Evolutionary conservation across 2,797 vertebrate genomes (phyloP).

Genomic region (Ambastaia sidthimunki): DNA sequence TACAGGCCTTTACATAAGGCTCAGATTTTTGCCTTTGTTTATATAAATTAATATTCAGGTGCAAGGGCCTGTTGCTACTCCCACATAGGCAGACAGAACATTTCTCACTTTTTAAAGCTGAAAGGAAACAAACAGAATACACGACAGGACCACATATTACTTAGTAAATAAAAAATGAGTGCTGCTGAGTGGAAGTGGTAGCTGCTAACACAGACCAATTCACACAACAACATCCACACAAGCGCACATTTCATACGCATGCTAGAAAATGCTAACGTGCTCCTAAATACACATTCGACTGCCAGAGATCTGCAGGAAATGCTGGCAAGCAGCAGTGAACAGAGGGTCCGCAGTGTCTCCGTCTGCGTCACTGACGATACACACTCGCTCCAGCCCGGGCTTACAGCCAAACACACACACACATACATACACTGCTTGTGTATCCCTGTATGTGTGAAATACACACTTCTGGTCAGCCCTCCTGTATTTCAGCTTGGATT

Average conservation of each 20-base stretch:
- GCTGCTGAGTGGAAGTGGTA: neutral
- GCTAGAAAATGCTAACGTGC: slow-evolving; percentile 18
- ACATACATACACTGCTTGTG: slow-evolving; percentile 29
- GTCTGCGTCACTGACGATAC: slow-evolving; percentile 76
- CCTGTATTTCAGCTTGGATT: slow-evolving; percentile 61
- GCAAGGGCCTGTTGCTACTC: too few species aligned
- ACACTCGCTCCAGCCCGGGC: slow-evolving; percentile 55
- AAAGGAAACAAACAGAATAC: too few species aligned
- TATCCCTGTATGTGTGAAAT: slow-evolving; percentile 49
- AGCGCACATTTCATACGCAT: slow-evolving; percentile 14
- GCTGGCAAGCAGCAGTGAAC: slow-evolving; percentile 95
- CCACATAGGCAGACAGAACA: too few species aligned
- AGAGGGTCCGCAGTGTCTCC: slow-evolving; percentile 83
- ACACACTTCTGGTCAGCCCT: slow-evolving; percentile 45
- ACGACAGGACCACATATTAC: too few species aligned
- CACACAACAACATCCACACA: slow-evolving; percentile 7
- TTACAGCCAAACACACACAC: slow-evolving; percentile 32
- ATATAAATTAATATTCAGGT: too few species aligned
- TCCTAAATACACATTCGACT: slow-evolving; percentile 72
- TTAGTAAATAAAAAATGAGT: neutral
- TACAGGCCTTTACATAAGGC: too few species aligned
- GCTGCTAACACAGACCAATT: neutral
- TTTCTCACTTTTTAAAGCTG: too few species aligned
- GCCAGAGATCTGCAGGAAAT: slow-evolving; percentile 95
- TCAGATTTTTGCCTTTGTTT: too few species aligned